Evolutionary conservation across 2,888 invertebrate genomes (phyloP), one percentile per base, ranked within the genome.

Genomic region (Idaea dimidiata): DNA sequence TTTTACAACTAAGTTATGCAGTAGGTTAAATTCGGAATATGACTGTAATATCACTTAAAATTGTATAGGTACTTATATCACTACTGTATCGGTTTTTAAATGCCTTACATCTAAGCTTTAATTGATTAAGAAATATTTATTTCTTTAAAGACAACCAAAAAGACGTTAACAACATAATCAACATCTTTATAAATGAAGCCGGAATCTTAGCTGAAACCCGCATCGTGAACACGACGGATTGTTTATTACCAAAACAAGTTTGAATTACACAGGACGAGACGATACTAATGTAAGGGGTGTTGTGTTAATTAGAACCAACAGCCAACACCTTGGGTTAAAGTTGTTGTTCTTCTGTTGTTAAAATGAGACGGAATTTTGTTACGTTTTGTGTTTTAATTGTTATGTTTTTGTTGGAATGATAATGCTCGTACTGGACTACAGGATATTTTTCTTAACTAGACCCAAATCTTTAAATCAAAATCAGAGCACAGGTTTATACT

Each of bases 271-370:
- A 56, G 56, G 56, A 56, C 56, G 18, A 43, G 43, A 43, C 43
- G 43, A 14, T 7, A 10, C 43, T 43, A 43, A 43, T 43, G 14
- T 43, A 43, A 43, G 10, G 43, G 43, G 43, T 43, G 43, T 43
- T 43, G 43, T 43, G 43, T 43, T 43, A 43, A 43, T 43, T 43
- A 17, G 18, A 57, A 56, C 17, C 56, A 56, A 58, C 59, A 64
- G 61, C 54, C 17, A 60, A 63, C 63, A 54, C 18, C 57, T 32
- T 55, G 54, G 18, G 18, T 17, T 18, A 59, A 59, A 24, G 43
- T 43, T 43, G 43, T 43, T 43, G 53, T 59, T 59, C 43, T 53
- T 53, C 14, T 58, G 24, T 24, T 3, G 1, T 10, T 14, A 43
- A 8, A 43, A 43, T 43, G 10, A 43, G 43, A 43, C 10, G 43